phyloP scores from a whole-genome alignment of 1,140 invertebrate species.

The Eumaeus atala region DNA sequence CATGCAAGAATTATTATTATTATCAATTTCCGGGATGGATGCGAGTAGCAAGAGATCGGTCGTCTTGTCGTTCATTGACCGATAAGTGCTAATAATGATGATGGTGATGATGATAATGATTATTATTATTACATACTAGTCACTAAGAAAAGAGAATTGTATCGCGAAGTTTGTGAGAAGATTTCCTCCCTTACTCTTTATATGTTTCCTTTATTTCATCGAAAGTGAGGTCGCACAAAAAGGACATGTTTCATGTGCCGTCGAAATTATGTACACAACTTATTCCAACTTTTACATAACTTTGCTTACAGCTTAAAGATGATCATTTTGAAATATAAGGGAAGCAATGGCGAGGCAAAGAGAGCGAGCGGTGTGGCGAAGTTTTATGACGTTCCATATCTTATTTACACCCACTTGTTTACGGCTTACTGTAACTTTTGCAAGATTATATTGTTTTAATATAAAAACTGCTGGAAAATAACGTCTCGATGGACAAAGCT shows the following conservation, averaged over 20 bases:
- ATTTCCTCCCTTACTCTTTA: not conserved
- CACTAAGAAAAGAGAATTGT: no score
- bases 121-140: no score
- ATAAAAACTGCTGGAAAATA: no score
- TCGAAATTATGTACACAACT: slow-evolving; percentile 23
- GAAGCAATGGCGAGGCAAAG: not conserved
- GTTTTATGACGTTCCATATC: slow-evolving; percentile 1
- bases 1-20: no score
- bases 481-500: no score
- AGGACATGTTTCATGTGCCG: slow-evolving; percentile 22
- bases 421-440: slow-evolving; percentile 1
- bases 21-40: no score
- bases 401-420: slow-evolving; percentile 1
- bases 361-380: not conserved
- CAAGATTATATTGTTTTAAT: no score
- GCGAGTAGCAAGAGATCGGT: no score
- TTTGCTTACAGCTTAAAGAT: slow-evolving; percentile 25
- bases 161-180: no score
- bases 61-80: no score
- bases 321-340: slow-evolving; percentile 30
- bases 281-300: slow-evolving; percentile 24
- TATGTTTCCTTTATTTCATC: not conserved
- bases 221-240: not conserved
- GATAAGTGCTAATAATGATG: no score
- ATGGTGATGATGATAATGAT: no score